These are phyloP conservation scores for Tricholauxania praeusta DNA, from an alignment of 2,888 invertebrate species.

Conservation along the genomic window DNA sequence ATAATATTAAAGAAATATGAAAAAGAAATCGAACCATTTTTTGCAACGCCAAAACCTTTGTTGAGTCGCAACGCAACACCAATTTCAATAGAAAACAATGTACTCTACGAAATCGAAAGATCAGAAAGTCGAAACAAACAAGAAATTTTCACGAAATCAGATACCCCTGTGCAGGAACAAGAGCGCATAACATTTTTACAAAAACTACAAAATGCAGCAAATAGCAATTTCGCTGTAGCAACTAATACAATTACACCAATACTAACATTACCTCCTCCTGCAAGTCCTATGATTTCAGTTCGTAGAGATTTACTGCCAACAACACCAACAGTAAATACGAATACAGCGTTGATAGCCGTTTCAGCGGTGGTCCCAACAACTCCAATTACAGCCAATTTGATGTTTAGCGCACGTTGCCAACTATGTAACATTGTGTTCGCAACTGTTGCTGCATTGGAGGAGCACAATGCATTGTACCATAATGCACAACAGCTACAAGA, in stretches of 20 bases:
- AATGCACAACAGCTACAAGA: conserved; percentile 46
- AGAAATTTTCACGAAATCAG: neutral
- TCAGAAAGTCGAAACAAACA: conserved; percentile 54
- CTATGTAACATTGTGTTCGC: conserved; percentile 62
- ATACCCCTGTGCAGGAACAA: conserved; percentile 18
- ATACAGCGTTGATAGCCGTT: conserved; percentile 6
- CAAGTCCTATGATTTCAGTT: conserved; percentile 43
- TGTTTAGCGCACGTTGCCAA: conserved; percentile 62
- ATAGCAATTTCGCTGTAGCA: neutral
- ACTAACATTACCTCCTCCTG: conserved; percentile 16
- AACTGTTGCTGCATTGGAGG: conserved; percentile 59
- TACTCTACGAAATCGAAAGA: conserved; percentile 60
- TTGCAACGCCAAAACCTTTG: conserved; percentile 14
- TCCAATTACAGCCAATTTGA: conserved; percentile 38
- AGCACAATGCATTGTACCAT: conserved; percentile 62
- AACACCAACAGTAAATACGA: conserved; percentile 12
- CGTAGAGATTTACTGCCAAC: conserved; percentile 45
- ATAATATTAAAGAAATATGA: conserved; percentile 25
- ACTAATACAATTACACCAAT: conserved; percentile 6
- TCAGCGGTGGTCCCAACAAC: conserved; percentile 21
- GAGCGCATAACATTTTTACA: conserved; percentile 57
- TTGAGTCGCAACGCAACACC: conserved; percentile 48
- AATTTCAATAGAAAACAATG: conserved; percentile 58
- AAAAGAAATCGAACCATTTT: conserved; percentile 30
- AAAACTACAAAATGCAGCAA: conserved; percentile 57